A percentile compares a stretch with the other conserved stretches of the same genome.
Conservation (phyloP, 2,113 vertebrate genomes). For the Aegithalos caudatus region DNA sequence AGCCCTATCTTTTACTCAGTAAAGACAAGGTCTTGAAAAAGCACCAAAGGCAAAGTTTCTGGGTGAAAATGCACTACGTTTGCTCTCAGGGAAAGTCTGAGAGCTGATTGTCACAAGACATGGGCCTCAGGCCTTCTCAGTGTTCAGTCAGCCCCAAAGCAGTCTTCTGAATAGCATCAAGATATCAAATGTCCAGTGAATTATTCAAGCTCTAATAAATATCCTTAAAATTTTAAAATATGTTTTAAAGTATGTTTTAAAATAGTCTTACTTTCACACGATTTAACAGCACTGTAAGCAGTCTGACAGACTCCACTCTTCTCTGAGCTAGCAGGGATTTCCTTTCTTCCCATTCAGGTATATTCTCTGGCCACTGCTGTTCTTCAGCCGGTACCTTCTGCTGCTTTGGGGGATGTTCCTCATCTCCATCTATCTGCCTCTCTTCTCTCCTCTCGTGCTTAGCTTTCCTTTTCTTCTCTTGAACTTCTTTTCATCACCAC, state of each 20-base stretch:
- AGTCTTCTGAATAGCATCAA: neutral
- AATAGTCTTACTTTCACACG: constrained; percentile 75
- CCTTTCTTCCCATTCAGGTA: constrained; percentile 74
- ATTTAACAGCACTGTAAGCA: constrained; percentile 76
- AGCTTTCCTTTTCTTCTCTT: constrained; percentile 73
- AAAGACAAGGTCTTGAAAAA: neutral
- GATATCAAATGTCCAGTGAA: neutral
- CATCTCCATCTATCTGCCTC: constrained; percentile 69
- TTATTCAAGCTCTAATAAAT: neutral
- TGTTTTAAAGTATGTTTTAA: constrained; percentile 23
- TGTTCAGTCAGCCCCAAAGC: neutral
- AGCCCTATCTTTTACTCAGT: neutral
- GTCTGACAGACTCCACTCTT: constrained; percentile 71
- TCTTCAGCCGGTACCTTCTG: constrained; percentile 56
- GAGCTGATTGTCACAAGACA: neutral
- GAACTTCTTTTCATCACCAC: constrained; percentile 71
- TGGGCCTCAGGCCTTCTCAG: neutral
- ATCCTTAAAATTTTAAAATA: constrained; percentile 4
- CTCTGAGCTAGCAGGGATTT: constrained; percentile 76
- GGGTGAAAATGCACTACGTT: neutral
- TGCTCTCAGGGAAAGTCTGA: neutral
- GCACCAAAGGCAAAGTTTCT: neutral
- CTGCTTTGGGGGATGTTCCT: constrained; percentile 60
- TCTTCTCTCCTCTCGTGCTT: constrained; percentile 70
- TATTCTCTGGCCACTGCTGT: constrained; percentile 59